These are phyloP conservation scores for Falcaria lacertinaria DNA, from an alignment of 2,888 invertebrate species.

Conservation along the genomic window DNA sequence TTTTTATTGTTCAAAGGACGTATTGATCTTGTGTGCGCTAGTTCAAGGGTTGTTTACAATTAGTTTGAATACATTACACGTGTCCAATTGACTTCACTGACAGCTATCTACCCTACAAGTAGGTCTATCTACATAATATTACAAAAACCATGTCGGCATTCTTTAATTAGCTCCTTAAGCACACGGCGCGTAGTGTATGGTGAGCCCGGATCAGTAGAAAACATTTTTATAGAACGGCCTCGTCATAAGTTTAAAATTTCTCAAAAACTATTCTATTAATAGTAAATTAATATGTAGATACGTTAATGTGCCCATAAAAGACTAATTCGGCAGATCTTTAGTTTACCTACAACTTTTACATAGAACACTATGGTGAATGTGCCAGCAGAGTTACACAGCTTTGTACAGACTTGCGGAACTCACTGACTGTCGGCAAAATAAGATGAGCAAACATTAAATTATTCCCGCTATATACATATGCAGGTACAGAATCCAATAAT, in stretches of 20 bases:
- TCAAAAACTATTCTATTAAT: conserved; percentile 60
- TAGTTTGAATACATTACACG: conserved; percentile 47
- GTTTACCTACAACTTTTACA: conserved; percentile 44
- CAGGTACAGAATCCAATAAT: conserved; percentile 28
- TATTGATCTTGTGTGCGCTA: conserved; percentile 60
- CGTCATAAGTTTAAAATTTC: conserved; percentile 52
- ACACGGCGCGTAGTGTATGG: too few species aligned
- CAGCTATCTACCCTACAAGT: conserved; percentile 58
- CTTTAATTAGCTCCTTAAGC: too few species aligned
- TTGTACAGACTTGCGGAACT: conserved; percentile 8
- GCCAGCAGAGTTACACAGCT: conserved; percentile 27
- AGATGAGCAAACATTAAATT: conserved; percentile 22
- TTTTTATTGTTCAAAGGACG: conserved; percentile 68
- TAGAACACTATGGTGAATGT: conserved; percentile 67
- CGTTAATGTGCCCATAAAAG: conserved; percentile 54
- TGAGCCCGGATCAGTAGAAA: conserved; percentile 42
- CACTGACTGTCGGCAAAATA: conserved; percentile 24
- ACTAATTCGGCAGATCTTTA: conserved; percentile 73
- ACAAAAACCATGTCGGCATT: conserved; percentile 48
- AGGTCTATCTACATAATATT: conserved; percentile 58
- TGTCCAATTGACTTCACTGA: conserved; percentile 61
- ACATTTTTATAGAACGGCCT: conserved; percentile 50
- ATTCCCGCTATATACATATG: conserved; percentile 15
- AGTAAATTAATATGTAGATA: conserved; percentile 37
- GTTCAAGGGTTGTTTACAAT: conserved; percentile 32